Conservation (phyloP, 2,113 vertebrate species). For the Epinephelus cyanopodus region DNA sequence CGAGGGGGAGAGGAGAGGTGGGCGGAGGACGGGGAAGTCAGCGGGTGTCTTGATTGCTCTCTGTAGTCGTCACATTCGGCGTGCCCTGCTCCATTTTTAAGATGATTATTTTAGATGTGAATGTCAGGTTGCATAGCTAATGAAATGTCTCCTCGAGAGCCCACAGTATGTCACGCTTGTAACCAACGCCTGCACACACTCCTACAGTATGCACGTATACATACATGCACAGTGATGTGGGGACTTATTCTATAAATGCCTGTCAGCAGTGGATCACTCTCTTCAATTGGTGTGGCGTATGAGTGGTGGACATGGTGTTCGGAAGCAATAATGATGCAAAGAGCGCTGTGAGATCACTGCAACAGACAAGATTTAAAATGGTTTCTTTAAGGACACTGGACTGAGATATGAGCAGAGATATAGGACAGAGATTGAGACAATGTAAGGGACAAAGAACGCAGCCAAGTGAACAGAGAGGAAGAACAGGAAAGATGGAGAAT, state of each 20-base stretch:
- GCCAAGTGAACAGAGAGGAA: neutral
- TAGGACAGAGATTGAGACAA: neutral
- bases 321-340: constrained; percentile 6
- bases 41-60: constrained; percentile 61
- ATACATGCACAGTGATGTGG: neutral
- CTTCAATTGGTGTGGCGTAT: neutral
- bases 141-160: constrained; percentile 3
- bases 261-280: neutral
- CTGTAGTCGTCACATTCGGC: constrained; percentile 27
- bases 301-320: neutral
- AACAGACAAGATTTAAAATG: neutral
- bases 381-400: neutral
- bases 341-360: neutral
- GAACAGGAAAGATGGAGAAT: neutral
- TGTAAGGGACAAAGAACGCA: neutral
- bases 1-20: constrained; percentile 35
- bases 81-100: constrained; percentile 35
- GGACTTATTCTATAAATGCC: neutral
- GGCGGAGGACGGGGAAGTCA: constrained; percentile 25
- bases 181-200: neutral
- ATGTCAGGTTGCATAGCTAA: constrained; percentile 26
- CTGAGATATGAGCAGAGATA: neutral
- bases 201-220: neutral
- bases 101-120: constrained; percentile 52
- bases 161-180: neutral